Conservation (phyloP, 30 jellyfish, hydroid and myxozoan species). For the Pseudorhiza aurosa region DNA sequence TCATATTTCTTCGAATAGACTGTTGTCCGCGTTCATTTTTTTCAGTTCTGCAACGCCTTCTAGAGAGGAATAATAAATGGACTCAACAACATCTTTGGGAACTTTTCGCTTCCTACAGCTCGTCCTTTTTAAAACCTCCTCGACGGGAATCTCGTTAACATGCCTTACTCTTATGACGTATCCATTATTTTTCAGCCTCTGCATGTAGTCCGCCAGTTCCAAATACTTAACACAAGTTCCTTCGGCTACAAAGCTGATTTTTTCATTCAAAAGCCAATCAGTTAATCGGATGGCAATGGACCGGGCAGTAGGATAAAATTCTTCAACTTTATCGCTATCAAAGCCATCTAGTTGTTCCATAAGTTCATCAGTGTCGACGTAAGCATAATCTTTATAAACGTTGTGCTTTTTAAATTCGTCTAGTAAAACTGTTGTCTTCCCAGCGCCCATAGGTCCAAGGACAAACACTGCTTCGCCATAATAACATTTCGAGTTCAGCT, state of each 20-base stretch:
- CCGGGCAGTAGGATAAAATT: constrained; percentile 86
- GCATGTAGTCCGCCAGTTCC: constrained; percentile 89
- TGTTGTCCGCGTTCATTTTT: constrained; percentile 34
- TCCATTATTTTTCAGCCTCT: constrained; percentile 73
- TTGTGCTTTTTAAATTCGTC: constrained; percentile 66
- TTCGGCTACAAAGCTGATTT: constrained; percentile 94
- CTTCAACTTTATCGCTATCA: constrained; percentile 73
- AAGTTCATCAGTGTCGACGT: constrained; percentile 96
- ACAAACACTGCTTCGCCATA: constrained; percentile 88
- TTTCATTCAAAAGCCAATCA: constrained; percentile 93
- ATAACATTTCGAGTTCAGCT: constrained; percentile 22
- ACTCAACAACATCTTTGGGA: constrained; percentile 71
- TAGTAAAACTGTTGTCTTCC: constrained; percentile 78
- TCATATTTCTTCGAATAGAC: constrained; percentile 59
- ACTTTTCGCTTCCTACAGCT: constrained; percentile 71
- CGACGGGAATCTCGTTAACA: constrained; percentile 59
- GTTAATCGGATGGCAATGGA: constrained; percentile 82
- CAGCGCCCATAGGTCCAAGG: constrained; percentile 99
- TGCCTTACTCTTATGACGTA: constrained; percentile 76
- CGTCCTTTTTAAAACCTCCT: constrained; percentile 70
- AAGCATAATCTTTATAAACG: constrained; percentile 73
- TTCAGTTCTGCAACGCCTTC: constrained; percentile 74
- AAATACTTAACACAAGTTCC: constrained; percentile 96
- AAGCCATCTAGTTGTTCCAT: constrained; percentile 95
- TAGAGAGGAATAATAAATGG: constrained; percentile 76